Percentiles rank a stretch among this genome's conserved stretches.
Conservation (phyloP, 2,113 vertebrate species). For the Psammodynastes pulverulentus region DNA sequence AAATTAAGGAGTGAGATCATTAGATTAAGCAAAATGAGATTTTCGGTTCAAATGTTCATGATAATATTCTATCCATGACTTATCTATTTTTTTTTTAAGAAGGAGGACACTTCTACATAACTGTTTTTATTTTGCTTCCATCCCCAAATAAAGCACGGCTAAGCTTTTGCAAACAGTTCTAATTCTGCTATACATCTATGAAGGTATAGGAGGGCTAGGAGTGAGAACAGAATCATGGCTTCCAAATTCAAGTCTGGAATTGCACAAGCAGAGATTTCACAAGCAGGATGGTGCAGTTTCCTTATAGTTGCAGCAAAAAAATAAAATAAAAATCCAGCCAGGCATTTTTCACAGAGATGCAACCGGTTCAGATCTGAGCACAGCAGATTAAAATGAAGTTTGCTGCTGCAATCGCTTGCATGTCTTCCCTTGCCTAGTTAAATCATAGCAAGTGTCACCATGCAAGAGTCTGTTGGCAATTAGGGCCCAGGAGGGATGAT, state of each 20-base stretch:
- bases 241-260: background rate
- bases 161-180: background rate
- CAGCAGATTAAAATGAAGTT: background rate
- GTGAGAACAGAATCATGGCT: background rate
- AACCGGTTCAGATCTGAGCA: background rate
- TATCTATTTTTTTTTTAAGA: background rate
- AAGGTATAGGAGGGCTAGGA: background rate
- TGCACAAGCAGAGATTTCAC: background rate
- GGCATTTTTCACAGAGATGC: background rate
- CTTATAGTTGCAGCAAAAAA: background rate
- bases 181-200: background rate
- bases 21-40: background rate
- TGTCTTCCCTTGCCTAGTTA: background rate
- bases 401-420: background rate
- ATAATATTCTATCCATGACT: background rate
- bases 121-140: background rate
- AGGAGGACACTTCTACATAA: background rate
- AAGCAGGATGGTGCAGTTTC: background rate
- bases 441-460: background rate
- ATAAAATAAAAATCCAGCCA: background rate
- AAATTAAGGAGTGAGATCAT: background rate
- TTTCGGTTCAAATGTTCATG: background rate
- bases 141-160: background rate
- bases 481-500: background rate
- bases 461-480: background rate